A percentile compares a stretch with the other conserved stretches of the same genome.
These are phyloP conservation scores for Orchestes rusci DNA, from an alignment of 2,888 invertebrate species.

Conservation along the genomic window DNA sequence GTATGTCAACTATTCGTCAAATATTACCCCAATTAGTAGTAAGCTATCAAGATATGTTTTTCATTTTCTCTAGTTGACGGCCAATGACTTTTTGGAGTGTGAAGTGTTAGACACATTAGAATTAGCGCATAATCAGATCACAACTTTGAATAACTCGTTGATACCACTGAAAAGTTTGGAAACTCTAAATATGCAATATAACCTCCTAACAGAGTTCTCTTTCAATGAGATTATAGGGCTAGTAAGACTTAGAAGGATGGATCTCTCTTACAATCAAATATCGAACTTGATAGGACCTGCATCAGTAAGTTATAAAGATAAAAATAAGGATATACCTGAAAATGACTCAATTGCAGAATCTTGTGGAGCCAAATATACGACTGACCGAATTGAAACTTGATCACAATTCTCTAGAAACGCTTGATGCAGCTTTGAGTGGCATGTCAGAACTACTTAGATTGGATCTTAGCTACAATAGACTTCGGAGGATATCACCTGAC, in stretches of 20 bases:
- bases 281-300: constrained; percentile 57
- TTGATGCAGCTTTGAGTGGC: constrained; percentile 71
- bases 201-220: constrained; percentile 68
- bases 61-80: constrained; percentile 49
- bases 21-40: too few species aligned
- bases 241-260: constrained; percentile 61
- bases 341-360: constrained; percentile 49
- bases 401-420: constrained; percentile 61
- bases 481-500: constrained; percentile 66
- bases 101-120: constrained; percentile 62
- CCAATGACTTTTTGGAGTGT: constrained; percentile 69
- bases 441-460: constrained; percentile 64
- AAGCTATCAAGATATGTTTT: too few species aligned
- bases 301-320: constrained; percentile 48
- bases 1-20: constrained; percentile 29
- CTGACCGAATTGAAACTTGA: constrained; percentile 66
- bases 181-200: constrained; percentile 68
- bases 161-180: constrained; percentile 60
- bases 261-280: constrained; percentile 71
- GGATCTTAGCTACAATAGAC: constrained; percentile 67
- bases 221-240: constrained; percentile 72
- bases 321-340: too few species aligned
- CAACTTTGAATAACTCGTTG: constrained; percentile 65
- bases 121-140: constrained; percentile 65
- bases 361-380: constrained; percentile 68